Percentiles rank a stretch among this genome's conserved stretches.
phyloP scores from a whole-genome alignment of 2,113 vertebrate species.

The Neogobius melanostomus region DNA sequence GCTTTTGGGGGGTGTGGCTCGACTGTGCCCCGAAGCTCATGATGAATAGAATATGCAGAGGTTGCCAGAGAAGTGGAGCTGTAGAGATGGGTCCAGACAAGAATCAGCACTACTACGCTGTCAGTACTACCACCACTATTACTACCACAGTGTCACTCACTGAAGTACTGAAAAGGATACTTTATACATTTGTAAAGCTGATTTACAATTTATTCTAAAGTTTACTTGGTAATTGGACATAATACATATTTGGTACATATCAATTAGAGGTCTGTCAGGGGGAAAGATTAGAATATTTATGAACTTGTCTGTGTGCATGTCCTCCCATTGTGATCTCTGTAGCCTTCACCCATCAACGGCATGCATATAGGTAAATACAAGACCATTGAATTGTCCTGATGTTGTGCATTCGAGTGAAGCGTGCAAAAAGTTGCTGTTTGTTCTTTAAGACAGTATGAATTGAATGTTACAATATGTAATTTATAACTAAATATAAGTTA shows the following conservation, averaged over 20 bases:
- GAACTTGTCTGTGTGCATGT: too few relatives aligned
- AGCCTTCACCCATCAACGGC: background rate
- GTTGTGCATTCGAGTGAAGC: background rate
- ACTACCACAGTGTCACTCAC: too few relatives aligned
- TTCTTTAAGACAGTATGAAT: background rate
- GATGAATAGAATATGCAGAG: conserved; percentile 11
- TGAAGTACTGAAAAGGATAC: background rate
- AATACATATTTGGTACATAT: too few relatives aligned
- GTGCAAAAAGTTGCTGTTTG: background rate
- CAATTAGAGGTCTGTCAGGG: too few relatives aligned
- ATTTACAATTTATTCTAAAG: too few relatives aligned
- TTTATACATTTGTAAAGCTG: background rate
- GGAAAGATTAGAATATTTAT: too few relatives aligned
- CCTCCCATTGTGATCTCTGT: too few relatives aligned
- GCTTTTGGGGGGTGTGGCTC: conserved; percentile 37
- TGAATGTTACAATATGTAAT: too few relatives aligned
- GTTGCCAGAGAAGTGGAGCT: conserved; percentile 25
- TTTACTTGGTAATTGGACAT: too few relatives aligned
- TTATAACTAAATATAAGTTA: background rate
- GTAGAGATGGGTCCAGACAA: conserved; percentile 47
- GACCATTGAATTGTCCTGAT: background rate
- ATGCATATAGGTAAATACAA: background rate
- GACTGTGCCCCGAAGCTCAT: conserved; percentile 30
- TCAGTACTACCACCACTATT: background rate
- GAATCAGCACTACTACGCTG: conserved; percentile 33